Evolutionary conservation across 2,113 vertebrate species (phyloP).

Genomic region (Menura novaehollandiae): DNA sequence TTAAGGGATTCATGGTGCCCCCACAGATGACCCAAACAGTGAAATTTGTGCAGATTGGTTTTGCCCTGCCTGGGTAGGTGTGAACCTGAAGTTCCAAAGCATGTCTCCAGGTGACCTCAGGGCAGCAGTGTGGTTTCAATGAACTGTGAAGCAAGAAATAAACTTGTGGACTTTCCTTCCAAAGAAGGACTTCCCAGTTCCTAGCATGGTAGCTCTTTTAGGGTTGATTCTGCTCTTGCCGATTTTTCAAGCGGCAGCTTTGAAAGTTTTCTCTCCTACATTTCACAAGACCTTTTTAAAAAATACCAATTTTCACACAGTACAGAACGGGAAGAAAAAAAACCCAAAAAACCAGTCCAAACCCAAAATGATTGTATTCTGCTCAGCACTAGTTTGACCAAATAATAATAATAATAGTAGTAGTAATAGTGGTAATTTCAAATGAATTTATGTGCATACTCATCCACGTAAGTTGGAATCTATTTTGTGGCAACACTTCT

Average conservation of each 20-base stretch:
- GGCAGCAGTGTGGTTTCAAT: background rate
- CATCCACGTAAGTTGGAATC: background rate
- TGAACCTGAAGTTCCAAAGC: background rate
- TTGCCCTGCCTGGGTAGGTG: background rate
- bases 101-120: background rate
- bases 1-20: background rate
- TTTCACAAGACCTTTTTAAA: background rate
- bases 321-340: background rate
- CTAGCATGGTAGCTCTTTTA: accelerated
- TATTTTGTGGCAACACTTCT: background rate
- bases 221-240: background rate
- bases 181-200: background rate
- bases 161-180: background rate
- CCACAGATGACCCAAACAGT: accelerated
- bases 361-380: background rate
- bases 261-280: background rate
- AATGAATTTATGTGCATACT: background rate
- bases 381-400: background rate
- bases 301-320: accelerated
- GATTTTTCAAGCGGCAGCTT: background rate
- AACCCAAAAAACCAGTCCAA: background rate
- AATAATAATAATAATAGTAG: background rate
- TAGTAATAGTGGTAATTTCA: background rate
- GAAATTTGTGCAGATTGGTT: background rate
- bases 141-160: background rate